Evolutionary conservation across 2,888 invertebrate species (phyloP), one percentile per base, ranked within the genome.

Genomic region (Ormyrus pomaceus): DNA sequence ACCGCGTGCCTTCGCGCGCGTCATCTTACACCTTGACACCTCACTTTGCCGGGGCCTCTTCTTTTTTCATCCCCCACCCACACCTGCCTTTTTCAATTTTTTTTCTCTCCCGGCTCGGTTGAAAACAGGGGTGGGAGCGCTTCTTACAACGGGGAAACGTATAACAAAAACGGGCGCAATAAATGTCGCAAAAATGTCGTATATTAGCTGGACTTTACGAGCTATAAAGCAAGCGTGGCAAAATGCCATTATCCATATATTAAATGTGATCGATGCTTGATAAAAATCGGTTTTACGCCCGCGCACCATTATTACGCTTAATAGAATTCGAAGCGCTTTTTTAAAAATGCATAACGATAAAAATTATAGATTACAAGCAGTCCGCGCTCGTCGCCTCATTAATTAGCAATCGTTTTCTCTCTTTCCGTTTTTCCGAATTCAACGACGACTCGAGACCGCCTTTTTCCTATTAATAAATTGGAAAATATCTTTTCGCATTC

Each of bases 221-320:
- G 34, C 62, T 62, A 62, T 62, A 62, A 51, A 51, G 66, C 13
- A 66, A 19, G 11, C 13, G 5, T 66, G 66, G 66, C 66, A 66
- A 66, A 51, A n/a, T 66, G 66, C 66, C 66, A 66, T 66, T 51
- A 11, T 50, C 66, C 13, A 66, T 66, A 66, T 66, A 19, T 66
- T 51, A 66, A 13, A 50, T 51, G 48, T 48, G 11, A 50, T n/a
- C 11, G 13, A 50, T n/a, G 51, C 51, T 53, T 5, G 66, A 13
- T 50, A 66, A 66, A 66, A 64, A 64, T 48, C 59, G 13, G 13
- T 66, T 53, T 53, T 53, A n/a, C 8, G 9, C 61, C 34, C 34
- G 34, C 34, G 34, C 7, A 61, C 19, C 19, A 5, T 13, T 61
- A 19, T n/a, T 19, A 19, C 61, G 61, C 19, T 11, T 61, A 61